Base-by-base conservation (phyloP, 1,140 invertebrate species). In the Drosophila elegans region DNA sequence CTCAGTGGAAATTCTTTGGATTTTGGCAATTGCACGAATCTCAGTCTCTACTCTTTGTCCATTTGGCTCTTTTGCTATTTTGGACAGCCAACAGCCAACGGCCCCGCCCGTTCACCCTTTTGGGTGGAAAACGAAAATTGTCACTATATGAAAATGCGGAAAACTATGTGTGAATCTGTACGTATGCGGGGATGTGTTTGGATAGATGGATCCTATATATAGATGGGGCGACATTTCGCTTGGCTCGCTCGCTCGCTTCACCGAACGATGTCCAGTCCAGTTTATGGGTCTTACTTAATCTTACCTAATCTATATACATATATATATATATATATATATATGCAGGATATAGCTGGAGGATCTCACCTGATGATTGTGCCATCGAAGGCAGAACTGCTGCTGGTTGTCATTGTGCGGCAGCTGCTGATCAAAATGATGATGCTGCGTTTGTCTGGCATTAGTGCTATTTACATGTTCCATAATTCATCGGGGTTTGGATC, bases 361-460 rank as follows among this genome's bases (percentile, higher is more conserved):
- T 16, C 51, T 93, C 93, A 94, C 94, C 93, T 96, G 95, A 92
- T 96, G 96, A 93, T 96, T 96, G 92, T 96, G 96, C 96, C 96
- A 97, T 92, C 96, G 94, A 68, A 97, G 93, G 90, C 95, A 96
- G 92, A 96, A 96, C 92, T 96, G 95, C 92, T 95, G 95, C 83
- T 95, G 94, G 68, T 85, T 78, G 38, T 91, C 90, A 78, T 75
- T 85, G 39, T 90, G 78, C 63, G 84, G 90, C 56, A 84, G 85
- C 57, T 91, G 89, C 54, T 91, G 79, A 49, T 91, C 81, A 52
- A 78, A 53, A 48, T 91, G 90, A 60, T 81, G 74, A 21, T 91
- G 80, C 56, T 89, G 89, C 42, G 80, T 76, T 61, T 75, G 79
- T 80, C 64, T 79, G 44, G 78, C 61, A 66, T 66, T 83, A 66